phyloP scores from a whole-genome alignment of 2,888 invertebrate species.

The Megastigmus dorsalis region DNA sequence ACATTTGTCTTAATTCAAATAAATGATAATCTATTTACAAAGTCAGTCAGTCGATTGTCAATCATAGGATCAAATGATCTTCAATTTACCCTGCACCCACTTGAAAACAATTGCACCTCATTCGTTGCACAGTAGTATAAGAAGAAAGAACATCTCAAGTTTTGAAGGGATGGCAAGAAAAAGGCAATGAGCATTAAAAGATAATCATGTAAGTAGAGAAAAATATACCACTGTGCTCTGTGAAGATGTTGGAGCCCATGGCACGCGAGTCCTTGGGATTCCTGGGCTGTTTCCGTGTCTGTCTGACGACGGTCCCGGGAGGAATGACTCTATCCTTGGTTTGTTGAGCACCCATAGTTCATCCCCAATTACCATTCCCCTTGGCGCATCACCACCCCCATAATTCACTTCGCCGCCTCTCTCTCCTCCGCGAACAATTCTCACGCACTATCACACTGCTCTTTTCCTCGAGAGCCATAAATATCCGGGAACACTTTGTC shows the following conservation, averaged over 20 bases:
- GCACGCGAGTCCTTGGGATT: slow-evolving; percentile 88
- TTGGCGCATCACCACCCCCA: slow-evolving; percentile 42
- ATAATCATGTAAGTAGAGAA: too few species aligned
- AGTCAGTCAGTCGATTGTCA: background rate
- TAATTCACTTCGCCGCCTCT: slow-evolving; percentile 15
- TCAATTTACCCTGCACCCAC: slow-evolving; percentile 7
- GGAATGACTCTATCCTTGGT: slow-evolving; percentile 90
- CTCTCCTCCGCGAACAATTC: background rate
- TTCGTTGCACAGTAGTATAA: too few species aligned
- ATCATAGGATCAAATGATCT: background rate
- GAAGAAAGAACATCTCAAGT: too few species aligned
- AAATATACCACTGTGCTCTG: slow-evolving; percentile 94
- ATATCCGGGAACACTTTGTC: slow-evolving; percentile 9
- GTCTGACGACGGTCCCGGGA: slow-evolving; percentile 82
- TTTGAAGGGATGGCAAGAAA: too few species aligned
- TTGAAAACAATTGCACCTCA: too few species aligned
- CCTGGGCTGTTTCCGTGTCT: slow-evolving; percentile 84
- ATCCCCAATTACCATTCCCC: slow-evolving; percentile 73
- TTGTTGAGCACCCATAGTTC: slow-evolving; percentile 93
- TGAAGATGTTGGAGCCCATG: slow-evolving; percentile 93
- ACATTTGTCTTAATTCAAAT: background rate
- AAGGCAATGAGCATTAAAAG: too few species aligned
- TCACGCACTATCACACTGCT: background rate
- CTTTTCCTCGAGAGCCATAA: background rate
- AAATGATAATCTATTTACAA: background rate